A percentile compares a stretch with the other conserved stretches of the same genome.
phyloP scores from a whole-genome alignment of 2,113 vertebrate genomes.

The Glaucidium brasilianum region DNA sequence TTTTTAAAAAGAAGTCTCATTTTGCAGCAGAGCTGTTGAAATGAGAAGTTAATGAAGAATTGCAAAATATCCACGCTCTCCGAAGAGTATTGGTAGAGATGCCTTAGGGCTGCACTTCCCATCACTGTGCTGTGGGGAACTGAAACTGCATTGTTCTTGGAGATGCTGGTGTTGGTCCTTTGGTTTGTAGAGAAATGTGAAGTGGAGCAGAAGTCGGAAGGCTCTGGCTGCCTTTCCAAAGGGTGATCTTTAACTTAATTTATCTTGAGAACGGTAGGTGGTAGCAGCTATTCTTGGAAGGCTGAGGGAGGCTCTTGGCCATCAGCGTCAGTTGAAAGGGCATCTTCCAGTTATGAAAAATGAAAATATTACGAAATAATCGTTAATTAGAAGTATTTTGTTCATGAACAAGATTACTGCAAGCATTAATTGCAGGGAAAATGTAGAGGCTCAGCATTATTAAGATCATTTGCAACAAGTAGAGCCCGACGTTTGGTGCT shows the following conservation, averaged over 20 bases:
- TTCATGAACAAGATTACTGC: background rate
- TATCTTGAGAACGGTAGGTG: background rate
- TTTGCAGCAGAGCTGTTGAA: background rate
- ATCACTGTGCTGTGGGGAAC: background rate
- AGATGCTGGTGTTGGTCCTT: background rate
- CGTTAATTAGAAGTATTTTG: background rate
- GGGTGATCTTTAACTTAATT: background rate
- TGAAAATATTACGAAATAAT: background rate
- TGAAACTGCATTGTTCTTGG: accelerated
- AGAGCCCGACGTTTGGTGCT: background rate
- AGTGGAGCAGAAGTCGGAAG: background rate
- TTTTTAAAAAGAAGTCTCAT: background rate
- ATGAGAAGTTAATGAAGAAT: background rate
- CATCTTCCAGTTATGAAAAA: background rate
- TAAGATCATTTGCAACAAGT: background rate
- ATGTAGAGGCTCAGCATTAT: background rate
- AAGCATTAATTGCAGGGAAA: background rate
- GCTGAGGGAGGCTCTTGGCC: background rate
- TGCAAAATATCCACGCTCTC: background rate
- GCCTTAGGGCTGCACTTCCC: background rate
- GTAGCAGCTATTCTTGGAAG: background rate
- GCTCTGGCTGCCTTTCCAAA: background rate
- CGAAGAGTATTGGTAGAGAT: accelerated
- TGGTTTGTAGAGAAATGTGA: background rate
- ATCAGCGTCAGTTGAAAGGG: background rate